Percentiles rank a stretch among this genome's conserved stretches.
Conservation (phyloP, 2,888 invertebrate species). For the Biston stratarius region DNA sequence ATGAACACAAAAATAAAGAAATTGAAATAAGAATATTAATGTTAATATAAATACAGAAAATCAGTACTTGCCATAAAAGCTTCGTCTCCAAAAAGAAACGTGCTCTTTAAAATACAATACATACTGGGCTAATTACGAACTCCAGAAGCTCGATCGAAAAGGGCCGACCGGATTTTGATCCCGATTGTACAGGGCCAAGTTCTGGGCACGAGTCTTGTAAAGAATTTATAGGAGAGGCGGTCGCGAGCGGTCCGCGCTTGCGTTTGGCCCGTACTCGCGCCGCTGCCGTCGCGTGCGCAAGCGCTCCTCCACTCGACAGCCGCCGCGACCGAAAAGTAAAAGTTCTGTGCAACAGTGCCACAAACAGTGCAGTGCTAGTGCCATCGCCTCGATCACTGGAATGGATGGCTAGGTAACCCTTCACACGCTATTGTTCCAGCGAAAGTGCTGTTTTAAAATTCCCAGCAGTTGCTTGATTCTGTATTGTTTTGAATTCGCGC, state of each 20-base stretch:
- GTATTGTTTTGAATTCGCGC: constrained; percentile 38
- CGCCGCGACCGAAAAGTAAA: constrained; percentile 58
- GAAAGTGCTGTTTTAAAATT: constrained; percentile 50
- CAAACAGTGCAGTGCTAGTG: constrained; percentile 59
- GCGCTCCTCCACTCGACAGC: neutral
- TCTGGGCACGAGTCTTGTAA: constrained; percentile 79
- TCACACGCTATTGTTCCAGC: constrained; percentile 51
- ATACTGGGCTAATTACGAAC: neutral
- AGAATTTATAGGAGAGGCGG: constrained; percentile 82
- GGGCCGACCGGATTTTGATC: constrained; percentile 59
- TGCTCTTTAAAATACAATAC: too few species aligned
- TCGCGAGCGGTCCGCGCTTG: constrained; percentile 52
- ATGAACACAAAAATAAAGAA: too few species aligned
- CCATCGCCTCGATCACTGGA: constrained; percentile 58
- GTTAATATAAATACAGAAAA: too few species aligned
- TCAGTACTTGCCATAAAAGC: too few species aligned
- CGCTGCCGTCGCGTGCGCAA: constrained; percentile 7
- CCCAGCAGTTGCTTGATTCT: constrained; percentile 37
- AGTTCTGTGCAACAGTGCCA: constrained; percentile 63
- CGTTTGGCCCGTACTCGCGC: constrained; percentile 39
- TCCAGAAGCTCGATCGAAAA: constrained; percentile 39
- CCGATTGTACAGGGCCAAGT: constrained; percentile 78
- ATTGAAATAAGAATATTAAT: too few species aligned
- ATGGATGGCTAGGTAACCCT: constrained; percentile 75
- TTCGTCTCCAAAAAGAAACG: too few species aligned